A percentile compares a stretch with the other conserved stretches of the same genome.
Evolutionary conservation across 2,113 vertebrate genomes (phyloP).

Genomic region (Poicephalus meyeri): DNA sequence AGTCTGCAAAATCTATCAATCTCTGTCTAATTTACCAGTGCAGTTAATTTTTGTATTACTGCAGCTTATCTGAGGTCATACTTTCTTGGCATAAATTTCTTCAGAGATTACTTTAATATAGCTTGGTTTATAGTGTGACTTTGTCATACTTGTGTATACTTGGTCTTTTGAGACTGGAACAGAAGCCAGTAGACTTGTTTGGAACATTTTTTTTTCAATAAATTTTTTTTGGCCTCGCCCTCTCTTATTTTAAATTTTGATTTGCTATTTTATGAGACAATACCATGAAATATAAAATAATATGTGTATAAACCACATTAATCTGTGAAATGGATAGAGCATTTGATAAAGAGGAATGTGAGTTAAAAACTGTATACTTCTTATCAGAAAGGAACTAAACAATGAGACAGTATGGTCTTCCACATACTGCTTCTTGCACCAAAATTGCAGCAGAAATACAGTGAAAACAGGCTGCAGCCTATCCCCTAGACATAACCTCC

Average conservation of each 20-base stretch:
- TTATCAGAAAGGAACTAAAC: background rate
- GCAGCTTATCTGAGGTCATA: background rate
- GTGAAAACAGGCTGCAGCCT: background rate
- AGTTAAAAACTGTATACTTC: background rate
- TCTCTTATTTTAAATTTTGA: background rate
- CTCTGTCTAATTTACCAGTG: constrained; percentile 21
- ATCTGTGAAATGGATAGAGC: background rate
- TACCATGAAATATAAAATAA: background rate
- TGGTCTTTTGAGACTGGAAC: background rate
- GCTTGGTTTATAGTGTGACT: background rate
- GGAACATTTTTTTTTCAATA: background rate
- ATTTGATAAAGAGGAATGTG: background rate
- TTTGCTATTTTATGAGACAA: background rate
- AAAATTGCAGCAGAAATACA: background rate
- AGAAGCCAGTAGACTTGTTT: background rate
- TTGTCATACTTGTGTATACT: background rate
- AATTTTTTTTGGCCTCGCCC: background rate
- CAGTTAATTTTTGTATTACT: constrained; percentile 22
- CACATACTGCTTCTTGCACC: background rate
- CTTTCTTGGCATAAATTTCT: background rate
- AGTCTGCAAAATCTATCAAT: background rate
- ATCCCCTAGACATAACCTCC: background rate
- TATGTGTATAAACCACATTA: background rate
- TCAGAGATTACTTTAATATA: background rate
- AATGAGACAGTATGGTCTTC: background rate